Percentiles rank a stretch among this genome's conserved stretches.
phyloP scores from a whole-genome alignment of 2,797 vertebrate genomes.

The Eulemur coronatus region DNA sequence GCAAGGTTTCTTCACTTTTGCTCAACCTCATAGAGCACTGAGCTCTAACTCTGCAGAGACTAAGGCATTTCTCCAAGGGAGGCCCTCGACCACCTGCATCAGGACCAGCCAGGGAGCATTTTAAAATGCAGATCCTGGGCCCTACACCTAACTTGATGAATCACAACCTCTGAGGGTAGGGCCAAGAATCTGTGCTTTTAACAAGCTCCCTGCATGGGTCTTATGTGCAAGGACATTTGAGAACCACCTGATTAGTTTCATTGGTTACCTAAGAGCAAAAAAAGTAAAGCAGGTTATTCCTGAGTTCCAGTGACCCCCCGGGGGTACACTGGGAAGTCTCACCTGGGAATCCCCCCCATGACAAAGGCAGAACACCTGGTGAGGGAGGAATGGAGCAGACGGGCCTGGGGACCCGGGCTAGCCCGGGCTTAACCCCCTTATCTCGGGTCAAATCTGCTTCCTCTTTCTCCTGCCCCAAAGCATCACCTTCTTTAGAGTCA shows the following conservation, averaged over 20 bases:
- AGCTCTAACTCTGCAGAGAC: neutral
- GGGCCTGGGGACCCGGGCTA: neutral
- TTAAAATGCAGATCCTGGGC: neutral
- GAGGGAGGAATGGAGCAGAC: neutral
- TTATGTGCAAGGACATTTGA: neutral
- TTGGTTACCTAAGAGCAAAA: neutral
- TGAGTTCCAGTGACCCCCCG: neutral
- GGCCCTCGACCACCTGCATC: neutral
- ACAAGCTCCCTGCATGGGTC: neutral
- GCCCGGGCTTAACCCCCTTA: neutral
- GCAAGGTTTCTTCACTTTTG: neutral
- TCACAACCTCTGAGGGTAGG: neutral
- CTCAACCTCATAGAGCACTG: neutral
- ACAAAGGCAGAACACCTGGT: neutral
- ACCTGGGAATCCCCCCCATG: neutral
- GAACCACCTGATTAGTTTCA: neutral
- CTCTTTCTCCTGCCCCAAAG: neutral
- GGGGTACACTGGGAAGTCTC: neutral
- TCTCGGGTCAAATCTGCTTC: neutral
- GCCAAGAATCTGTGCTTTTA: neutral
- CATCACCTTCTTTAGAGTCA: neutral
- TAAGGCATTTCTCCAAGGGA: neutral
- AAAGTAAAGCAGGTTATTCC: neutral
- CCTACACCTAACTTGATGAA: neutral
- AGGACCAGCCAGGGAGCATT: neutral